Percentiles rank a stretch among this genome's conserved stretches.
These are phyloP conservation scores for Typhlichthys eigenmanni DNA, from an alignment of 2,797 vertebrate species.

Conservation along the genomic window DNA sequence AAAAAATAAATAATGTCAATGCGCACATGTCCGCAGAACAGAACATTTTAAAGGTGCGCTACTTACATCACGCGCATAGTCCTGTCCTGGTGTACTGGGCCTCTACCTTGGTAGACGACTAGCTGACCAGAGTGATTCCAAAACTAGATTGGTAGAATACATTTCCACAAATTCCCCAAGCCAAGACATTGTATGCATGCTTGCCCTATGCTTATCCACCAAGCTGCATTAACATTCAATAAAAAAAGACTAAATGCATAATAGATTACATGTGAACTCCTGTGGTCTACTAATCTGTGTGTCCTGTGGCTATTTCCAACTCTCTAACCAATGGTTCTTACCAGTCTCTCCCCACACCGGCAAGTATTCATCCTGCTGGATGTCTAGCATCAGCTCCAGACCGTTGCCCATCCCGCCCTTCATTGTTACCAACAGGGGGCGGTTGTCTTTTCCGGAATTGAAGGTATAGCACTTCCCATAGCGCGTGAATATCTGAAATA, in stretches of 20 bases:
- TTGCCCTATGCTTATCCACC: too few relatives aligned
- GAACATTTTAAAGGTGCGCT: too few relatives aligned
- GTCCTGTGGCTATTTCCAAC: too few relatives aligned
- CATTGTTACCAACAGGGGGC: slow-evolving; percentile 87
- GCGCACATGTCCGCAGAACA: neutral
- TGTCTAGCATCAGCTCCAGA: slow-evolving; percentile 98
- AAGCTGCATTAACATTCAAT: too few relatives aligned
- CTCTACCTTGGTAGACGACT: neutral
- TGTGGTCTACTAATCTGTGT: slow-evolving; percentile 8
- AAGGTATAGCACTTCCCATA: slow-evolving; percentile 99
- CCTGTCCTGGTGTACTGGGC: too few relatives aligned
- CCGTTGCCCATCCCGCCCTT: slow-evolving; percentile 97
- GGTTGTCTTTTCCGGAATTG: slow-evolving; percentile 91
- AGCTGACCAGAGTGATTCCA: neutral
- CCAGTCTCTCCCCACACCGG: slow-evolving; percentile 93
- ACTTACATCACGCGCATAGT: too few relatives aligned
- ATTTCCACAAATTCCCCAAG: too few relatives aligned
- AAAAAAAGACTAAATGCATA: too few relatives aligned
- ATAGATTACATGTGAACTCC: too few relatives aligned
- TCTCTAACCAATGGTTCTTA: slow-evolving; percentile 35
- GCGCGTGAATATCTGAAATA: slow-evolving; percentile 89
- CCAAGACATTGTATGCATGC: too few relatives aligned
- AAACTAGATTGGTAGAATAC: neutral
- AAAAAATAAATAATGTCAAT: too few relatives aligned
- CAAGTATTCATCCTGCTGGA: slow-evolving; percentile 97